phyloP scores from a whole-genome alignment of 1,140 invertebrate species.

The Apocrypta bakeri region DNA sequence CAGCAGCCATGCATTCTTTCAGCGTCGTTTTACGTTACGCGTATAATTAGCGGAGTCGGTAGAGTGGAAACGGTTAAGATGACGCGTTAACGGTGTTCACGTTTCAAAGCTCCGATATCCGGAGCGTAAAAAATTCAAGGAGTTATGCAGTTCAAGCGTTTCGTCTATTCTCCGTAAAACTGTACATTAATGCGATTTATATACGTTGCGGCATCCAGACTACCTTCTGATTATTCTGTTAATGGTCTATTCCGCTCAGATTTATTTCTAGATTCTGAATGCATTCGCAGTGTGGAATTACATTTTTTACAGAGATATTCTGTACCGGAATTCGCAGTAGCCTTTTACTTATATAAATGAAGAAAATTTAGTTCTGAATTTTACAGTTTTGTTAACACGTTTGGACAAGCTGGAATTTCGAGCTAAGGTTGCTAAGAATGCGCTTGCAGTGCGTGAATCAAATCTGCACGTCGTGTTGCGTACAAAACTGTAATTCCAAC shows the following conservation, averaged over 20 bases:
- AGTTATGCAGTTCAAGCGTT: background rate
- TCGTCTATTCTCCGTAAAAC: background rate
- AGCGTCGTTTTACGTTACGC: background rate
- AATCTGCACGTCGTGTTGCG: too few relatives aligned
- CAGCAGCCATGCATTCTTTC: background rate
- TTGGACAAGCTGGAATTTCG: too few relatives aligned
- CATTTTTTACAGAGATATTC: too few relatives aligned
- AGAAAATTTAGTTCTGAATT: too few relatives aligned
- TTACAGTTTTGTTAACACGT: too few relatives aligned
- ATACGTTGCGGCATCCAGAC: background rate
- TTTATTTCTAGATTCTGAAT: background rate
- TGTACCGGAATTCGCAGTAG: too few relatives aligned
- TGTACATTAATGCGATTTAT: background rate
- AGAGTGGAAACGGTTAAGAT: background rate
- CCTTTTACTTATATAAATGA: too few relatives aligned
- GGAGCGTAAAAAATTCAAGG: conserved; percentile 14
- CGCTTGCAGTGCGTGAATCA: too few relatives aligned
- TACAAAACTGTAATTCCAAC: too few relatives aligned
- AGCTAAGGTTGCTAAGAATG: too few relatives aligned
- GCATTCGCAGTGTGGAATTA: background rate
- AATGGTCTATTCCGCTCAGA: background rate
- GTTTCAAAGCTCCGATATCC: background rate
- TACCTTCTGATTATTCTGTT: background rate
- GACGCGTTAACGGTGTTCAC: conserved; percentile 6
- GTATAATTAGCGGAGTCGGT: conserved; percentile 31